Evolutionary conservation across 92 coral and sea anemone species (phyloP).

Genomic region (Actinostola sp.): DNA sequence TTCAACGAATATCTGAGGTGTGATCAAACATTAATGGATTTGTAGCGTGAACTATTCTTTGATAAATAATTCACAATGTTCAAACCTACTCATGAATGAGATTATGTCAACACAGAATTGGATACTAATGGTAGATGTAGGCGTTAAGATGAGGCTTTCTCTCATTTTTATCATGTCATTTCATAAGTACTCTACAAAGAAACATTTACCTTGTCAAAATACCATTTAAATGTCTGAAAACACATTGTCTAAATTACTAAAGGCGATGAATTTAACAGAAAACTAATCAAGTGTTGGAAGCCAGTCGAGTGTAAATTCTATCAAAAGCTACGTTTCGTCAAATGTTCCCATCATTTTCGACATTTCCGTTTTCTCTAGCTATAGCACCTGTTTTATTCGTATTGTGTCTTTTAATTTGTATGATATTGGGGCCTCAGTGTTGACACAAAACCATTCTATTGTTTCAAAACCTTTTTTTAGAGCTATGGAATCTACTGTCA

Average conservation of each 20-base stretch:
- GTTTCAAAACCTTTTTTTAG: no score
- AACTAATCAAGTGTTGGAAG: slow-evolving; percentile 7
- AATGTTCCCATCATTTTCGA: neutral
- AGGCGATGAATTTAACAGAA: slow-evolving; percentile 3
- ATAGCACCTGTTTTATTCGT: slow-evolving; percentile 10
- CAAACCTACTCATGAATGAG: neutral
- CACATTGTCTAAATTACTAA: neutral
- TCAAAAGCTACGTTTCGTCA: neutral
- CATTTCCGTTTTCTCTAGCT: neutral
- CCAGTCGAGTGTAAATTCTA: neutral
- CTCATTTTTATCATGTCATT: slow-evolving; percentile 8
- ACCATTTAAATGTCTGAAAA: neutral
- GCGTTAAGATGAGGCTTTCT: neutral
- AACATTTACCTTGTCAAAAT: neutral
- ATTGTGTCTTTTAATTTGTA: no score
- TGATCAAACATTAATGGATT: no score
- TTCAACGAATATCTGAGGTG: no score
- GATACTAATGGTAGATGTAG: neutral
- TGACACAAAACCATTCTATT: no score
- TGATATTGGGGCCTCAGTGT: no score
- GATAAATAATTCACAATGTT: neutral
- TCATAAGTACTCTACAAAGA: neutral
- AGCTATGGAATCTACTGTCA: no score
- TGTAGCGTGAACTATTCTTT: no score
- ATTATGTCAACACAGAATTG: neutral